phyloP scores from a whole-genome alignment of 2,797 vertebrate genomes.

The Peromyscus nudipes region DNA sequence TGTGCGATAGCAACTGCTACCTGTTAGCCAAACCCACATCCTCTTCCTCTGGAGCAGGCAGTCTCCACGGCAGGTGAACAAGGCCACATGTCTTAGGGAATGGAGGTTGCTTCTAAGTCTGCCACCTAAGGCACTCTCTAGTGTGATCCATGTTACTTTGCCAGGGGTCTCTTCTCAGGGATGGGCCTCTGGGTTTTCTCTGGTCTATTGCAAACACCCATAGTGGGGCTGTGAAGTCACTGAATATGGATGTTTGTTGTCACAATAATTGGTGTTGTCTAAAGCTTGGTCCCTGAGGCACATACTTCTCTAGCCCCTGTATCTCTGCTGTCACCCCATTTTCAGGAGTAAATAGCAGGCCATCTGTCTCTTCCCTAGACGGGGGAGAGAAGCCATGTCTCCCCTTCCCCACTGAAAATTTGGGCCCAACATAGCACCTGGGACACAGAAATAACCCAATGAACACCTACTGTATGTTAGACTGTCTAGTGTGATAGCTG shows the following conservation, averaged over 20 bases:
- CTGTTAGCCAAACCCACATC: not conserved
- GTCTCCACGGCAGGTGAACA: conserved; percentile 1
- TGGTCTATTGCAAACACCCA: not conserved
- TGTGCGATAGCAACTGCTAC: not conserved
- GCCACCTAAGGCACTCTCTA: not conserved
- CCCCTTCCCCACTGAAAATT: not conserved
- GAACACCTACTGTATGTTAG: not conserved
- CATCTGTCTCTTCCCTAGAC: not conserved
- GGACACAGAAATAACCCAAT: not conserved
- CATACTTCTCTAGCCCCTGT: not conserved
- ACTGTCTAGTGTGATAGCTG: not conserved
- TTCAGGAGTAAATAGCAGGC: not conserved
- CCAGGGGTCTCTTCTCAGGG: not conserved
- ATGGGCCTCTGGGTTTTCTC: not conserved
- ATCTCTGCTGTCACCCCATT: not conserved
- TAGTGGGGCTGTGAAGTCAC: not conserved
- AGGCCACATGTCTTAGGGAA: not conserved
- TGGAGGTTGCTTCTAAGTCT: not conserved
- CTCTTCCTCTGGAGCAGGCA: not conserved
- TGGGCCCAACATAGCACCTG: not conserved
- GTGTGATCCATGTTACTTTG: not conserved
- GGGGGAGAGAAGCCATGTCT: not conserved
- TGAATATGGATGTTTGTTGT: not conserved
- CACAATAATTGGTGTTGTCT: not conserved
- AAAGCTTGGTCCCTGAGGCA: not conserved